Conservation (phyloP, 1,140 invertebrate species). For the Heliconius hermathena region DNA sequence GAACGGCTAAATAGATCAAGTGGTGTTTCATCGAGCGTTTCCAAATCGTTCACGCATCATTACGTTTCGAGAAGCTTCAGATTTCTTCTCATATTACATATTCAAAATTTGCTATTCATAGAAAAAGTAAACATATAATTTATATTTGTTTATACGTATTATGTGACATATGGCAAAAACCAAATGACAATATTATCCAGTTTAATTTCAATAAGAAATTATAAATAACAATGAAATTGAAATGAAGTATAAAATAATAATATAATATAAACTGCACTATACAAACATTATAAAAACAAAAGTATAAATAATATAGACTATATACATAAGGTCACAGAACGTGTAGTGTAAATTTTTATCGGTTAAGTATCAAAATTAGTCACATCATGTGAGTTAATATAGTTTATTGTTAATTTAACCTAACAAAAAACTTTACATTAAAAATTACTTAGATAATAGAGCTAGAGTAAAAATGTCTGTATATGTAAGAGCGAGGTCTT, state of each 20-base stretch:
- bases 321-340: not conserved
- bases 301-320: not conserved
- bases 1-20: slow-evolving; percentile 61
- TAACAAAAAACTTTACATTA: not conserved
- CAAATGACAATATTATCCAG: not conserved
- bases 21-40: slow-evolving; percentile 50
- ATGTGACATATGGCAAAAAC: not conserved
- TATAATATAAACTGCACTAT: not conserved
- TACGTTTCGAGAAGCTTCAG: slow-evolving; percentile 42
- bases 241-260: not conserved
- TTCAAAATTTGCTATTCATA: slow-evolving; percentile 50
- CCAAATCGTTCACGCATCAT: slow-evolving; percentile 61
- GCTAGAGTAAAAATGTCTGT: too few relatives aligned
- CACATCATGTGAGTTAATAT: not conserved
- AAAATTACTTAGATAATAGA: too few relatives aligned
- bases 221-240: not conserved
- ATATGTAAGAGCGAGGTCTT: too few relatives aligned
- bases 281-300: not conserved
- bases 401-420: not conserved
- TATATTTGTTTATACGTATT: slow-evolving; percentile 9
- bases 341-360: not conserved
- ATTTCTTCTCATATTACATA: slow-evolving; percentile 55
- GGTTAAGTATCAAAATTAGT: not conserved
- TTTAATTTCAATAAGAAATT: too few relatives aligned
- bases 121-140: slow-evolving; percentile 43